A percentile compares a stretch with the other conserved stretches of the same genome.
phyloP scores from a whole-genome alignment of 2,113 vertebrate genomes.

The Actinemys pallida region DNA sequence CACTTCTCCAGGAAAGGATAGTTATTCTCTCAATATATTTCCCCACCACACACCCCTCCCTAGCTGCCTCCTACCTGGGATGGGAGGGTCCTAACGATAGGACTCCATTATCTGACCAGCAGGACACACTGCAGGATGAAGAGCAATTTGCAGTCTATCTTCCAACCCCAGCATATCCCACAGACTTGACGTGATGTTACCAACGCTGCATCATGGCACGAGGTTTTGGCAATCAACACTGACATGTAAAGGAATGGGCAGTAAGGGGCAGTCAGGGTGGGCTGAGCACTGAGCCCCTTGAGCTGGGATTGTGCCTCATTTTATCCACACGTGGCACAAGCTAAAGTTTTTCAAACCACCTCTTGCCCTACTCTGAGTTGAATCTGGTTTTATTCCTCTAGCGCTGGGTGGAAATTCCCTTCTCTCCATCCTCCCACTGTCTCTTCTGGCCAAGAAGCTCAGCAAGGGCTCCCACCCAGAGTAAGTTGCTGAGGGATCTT shows the following conservation, averaged over 20 bases:
- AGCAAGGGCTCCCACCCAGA: not conserved
- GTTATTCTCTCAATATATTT: not conserved
- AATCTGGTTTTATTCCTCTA: not conserved
- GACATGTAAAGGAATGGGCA: not conserved
- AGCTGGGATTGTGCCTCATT: no score
- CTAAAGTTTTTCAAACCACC: not conserved
- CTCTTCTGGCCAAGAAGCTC: not conserved
- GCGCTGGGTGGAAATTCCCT: not conserved
- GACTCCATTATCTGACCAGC: accelerated
- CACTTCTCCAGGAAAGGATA: not conserved
- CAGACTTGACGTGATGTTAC: not conserved
- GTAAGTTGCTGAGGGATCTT: not conserved
- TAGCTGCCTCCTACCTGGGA: not conserved
- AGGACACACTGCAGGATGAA: not conserved
- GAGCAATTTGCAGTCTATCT: not conserved
- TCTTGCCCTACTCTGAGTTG: not conserved
- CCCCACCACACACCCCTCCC: accelerated
- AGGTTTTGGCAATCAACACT: not conserved
- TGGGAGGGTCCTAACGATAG: not conserved
- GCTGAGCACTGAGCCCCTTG: no score
- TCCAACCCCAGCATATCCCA: not conserved
- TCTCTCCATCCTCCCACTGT: not conserved
- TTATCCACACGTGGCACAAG: no score
- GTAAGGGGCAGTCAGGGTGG: no score
- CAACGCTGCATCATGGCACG: not conserved